Base-by-base conservation (phyloP, 37 sponge, comb jelly and placozoan species). In the Amphimedon queenslandica region DNA sequence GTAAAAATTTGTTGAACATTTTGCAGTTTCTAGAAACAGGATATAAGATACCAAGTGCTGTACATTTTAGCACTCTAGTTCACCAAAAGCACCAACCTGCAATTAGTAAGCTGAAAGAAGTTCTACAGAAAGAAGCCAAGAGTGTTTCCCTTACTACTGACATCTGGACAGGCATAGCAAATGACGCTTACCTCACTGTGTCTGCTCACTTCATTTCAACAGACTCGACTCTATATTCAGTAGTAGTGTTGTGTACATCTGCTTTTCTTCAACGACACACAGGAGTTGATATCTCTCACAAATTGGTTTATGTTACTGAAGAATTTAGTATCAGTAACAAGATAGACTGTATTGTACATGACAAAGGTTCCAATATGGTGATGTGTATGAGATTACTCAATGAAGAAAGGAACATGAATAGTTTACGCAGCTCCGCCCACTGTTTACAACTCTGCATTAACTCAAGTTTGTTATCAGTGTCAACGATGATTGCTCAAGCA, bases 141-240 rank as follows among this genome's bases (percentile, higher is more conserved):
- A 18, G 20, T 29, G 30, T 67, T 5, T 41, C 72, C 4, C 33
- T 76, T 6, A 76, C 77, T 1, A 74, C 75, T 1, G 75, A 74
- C 75, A 30, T 74, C 30, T 70, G 71, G 71, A 70, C 71, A 21
- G 42, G 71, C 71, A 70, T 42, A 11, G 71, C 71, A 35, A 74
- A 37, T 1, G 64, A 74, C 3, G 63, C 75, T 6, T 74, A 61
- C 41, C 2, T 74, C 1, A 60, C 75, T 5, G 43, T 60, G n/a
- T 34, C 61, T 8, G 74, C 61, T 3, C 74, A 73, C 29, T 73
- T 57, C 40, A 31, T 74, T 40, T 60, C 75, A 13, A 47, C 55
- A 42, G 71, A 42, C 55, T 70, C 53, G 71, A 55, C 40, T 42
- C 6, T 70, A 5, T 23, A 33, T 10, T 25, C 27, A 25, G 40